Conservation (phyloP, 2,113 vertebrate species). For the Boleophthalmus pectinirostris region DNA sequence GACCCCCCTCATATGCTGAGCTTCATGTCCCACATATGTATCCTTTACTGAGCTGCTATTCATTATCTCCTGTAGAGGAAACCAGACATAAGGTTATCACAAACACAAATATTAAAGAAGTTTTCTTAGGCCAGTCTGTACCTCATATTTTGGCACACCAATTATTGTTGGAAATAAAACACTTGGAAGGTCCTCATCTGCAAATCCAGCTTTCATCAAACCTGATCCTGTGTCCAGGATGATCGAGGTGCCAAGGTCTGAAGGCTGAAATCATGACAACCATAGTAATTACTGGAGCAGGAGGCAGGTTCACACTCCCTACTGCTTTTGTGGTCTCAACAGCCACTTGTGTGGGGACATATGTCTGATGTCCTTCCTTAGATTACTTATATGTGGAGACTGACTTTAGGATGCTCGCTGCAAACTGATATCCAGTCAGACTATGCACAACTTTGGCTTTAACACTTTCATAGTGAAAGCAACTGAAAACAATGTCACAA, state of each 20-base stretch:
- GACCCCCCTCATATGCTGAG: conserved; percentile 78
- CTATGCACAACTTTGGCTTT: neutral
- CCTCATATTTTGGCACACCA: conserved; percentile 79
- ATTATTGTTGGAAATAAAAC: conserved; percentile 73
- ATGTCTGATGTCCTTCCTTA: neutral
- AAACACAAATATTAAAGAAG: neutral
- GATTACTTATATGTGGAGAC: no score
- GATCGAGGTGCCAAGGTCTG: conserved; percentile 64
- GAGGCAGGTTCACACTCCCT: neutral
- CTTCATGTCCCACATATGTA: conserved; percentile 72
- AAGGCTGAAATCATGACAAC: conserved; percentile 43
- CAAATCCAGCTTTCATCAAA: conserved; percentile 79
- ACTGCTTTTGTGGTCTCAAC: neutral
- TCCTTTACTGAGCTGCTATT: conserved; percentile 53
- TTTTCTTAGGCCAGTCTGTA: conserved; percentile 2
- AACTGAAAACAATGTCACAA: neutral
- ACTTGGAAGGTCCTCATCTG: conserved; percentile 72
- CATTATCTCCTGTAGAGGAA: conserved; percentile 69
- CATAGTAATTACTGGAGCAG: neutral
- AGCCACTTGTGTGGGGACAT: neutral
- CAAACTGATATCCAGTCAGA: no score
- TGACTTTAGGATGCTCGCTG: no score
- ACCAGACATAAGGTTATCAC: neutral
- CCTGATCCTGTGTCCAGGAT: conserved; percentile 78
- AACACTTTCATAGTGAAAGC: no score